phyloP scores from a whole-genome alignment of 2,888 invertebrate species.

The Leptothorax acervorum region DNA sequence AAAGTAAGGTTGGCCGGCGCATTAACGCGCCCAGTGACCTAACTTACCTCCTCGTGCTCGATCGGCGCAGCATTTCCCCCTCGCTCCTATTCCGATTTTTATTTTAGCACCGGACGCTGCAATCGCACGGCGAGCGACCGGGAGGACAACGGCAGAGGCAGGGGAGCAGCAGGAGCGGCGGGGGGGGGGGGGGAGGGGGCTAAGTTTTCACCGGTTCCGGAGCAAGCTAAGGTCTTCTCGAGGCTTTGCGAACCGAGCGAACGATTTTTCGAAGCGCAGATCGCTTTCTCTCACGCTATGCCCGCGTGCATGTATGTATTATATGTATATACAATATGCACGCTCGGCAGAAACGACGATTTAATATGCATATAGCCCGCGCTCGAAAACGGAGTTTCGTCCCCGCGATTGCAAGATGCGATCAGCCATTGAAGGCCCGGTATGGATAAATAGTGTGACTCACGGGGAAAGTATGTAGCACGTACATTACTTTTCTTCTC shows the following conservation, averaged over 20 bases:
- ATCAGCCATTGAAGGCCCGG: constrained; percentile 27
- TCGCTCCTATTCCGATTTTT: constrained; percentile 14
- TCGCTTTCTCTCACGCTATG: constrained; percentile 41
- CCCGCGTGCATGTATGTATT: neutral
- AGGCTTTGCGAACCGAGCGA: neutral
- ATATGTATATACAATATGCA: too few species aligned
- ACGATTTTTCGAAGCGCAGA: constrained; percentile 5
- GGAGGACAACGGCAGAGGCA: neutral
- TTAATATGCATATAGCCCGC: constrained; percentile 32
- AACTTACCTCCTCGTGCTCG: constrained; percentile 69
- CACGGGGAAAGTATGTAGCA: constrained; percentile 46
- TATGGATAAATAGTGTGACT: constrained; percentile 48
- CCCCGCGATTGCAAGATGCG: constrained; percentile 46
- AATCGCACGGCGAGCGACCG: neutral
- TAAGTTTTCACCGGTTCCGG: constrained; percentile 12
- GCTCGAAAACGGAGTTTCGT: constrained; percentile 21
- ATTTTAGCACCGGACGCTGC: constrained; percentile 32
- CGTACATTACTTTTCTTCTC: constrained; percentile 46
- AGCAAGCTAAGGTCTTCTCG: neutral
- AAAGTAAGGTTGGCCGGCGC: constrained; percentile 83
- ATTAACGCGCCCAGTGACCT: constrained; percentile 75
- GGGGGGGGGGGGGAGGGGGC: neutral
- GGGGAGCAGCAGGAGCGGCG: too few species aligned
- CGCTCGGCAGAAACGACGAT: constrained; percentile 10
- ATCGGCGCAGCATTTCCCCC: constrained; percentile 56